Percentiles rank a stretch among this genome's conserved stretches.
Conservation (phyloP, 2,888 invertebrate genomes). For the Saturnia pavonia region DNA sequence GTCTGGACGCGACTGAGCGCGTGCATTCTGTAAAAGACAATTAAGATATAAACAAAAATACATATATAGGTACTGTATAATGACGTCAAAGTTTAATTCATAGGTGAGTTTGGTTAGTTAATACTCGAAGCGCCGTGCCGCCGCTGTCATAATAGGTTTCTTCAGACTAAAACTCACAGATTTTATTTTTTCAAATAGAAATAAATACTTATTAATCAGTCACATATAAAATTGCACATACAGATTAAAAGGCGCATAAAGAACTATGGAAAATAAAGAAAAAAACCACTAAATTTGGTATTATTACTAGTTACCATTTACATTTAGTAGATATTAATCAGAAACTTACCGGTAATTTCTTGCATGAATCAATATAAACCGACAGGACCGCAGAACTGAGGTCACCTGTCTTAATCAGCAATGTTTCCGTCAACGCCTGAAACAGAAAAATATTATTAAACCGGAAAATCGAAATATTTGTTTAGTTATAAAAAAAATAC, state of each 20-base stretch:
- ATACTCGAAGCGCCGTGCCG: not conserved
- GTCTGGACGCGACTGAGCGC: conserved; percentile 88
- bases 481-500: not conserved
- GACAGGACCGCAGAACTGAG: conserved; percentile 90
- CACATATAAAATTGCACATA: too few relatives aligned
- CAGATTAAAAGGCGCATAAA: too few relatives aligned
- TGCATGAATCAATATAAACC: conserved; percentile 95
- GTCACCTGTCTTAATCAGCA: conserved; percentile 87
- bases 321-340: not conserved
- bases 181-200: too few relatives aligned
- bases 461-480: not conserved
- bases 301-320: too few relatives aligned
- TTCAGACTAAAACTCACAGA: too few relatives aligned
- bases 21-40: conserved; percentile 80
- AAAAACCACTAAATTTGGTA: not conserved
- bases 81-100: not conserved
- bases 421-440: conserved; percentile 88
- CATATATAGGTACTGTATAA: not conserved
- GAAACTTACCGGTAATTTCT: conserved; percentile 91
- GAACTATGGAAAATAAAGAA: not conserved
- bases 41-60: not conserved
- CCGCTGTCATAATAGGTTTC: too few relatives aligned
- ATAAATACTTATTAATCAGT: too few relatives aligned
- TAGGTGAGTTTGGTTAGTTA: not conserved
- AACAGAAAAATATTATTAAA: conserved; percentile 26